A percentile compares a stretch with the other conserved stretches of the same genome.
phyloP scores from a whole-genome alignment of 2,888 invertebrate genomes.

The Pollenia amentaria region DNA sequence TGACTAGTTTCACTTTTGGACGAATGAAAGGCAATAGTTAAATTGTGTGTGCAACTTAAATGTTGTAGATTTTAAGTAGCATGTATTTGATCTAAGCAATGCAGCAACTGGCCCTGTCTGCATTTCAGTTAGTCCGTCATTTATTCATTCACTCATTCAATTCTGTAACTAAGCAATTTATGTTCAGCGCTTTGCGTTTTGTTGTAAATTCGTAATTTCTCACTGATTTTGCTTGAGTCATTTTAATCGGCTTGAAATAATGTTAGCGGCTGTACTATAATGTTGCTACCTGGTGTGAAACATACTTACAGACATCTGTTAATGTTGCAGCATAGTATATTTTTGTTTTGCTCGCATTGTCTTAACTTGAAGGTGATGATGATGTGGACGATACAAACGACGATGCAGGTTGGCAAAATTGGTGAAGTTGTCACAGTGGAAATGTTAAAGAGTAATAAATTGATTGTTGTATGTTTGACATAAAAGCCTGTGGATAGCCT shows the following conservation, averaged over 20 bases:
- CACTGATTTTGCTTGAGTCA: slow-evolving; percentile 49
- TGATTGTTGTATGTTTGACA: slow-evolving; percentile 16
- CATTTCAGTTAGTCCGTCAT: not conserved
- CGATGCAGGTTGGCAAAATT: not conserved
- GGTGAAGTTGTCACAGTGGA: not conserved
- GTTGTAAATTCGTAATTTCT: slow-evolving; percentile 57
- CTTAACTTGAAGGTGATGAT: slow-evolving; percentile 36
- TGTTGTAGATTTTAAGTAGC: slow-evolving; percentile 38
- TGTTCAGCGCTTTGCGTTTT: slow-evolving; percentile 18
- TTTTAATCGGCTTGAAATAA: slow-evolving; percentile 57
- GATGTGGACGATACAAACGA: not conserved
- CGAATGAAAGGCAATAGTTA: slow-evolving; percentile 35
- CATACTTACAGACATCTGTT: not conserved
- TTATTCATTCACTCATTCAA: slow-evolving; percentile 33
- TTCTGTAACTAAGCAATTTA: slow-evolving; percentile 30
- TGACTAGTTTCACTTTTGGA: slow-evolving; percentile 30
- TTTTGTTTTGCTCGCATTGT: slow-evolving; percentile 31
- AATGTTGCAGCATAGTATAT: not conserved
- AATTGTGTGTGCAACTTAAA: slow-evolving; percentile 16
- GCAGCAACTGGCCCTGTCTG: not conserved
- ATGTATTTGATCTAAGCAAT: slow-evolving; percentile 36
- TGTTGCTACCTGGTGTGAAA: too few relatives aligned
- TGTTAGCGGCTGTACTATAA: not conserved
- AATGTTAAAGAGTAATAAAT: slow-evolving; percentile 11
- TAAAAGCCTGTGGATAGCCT: not conserved